Percentiles rank a stretch among this genome's conserved stretches.
Evolutionary conservation across 1,140 invertebrate species (phyloP).

Genomic region (Rhyacophila brunnea): DNA sequence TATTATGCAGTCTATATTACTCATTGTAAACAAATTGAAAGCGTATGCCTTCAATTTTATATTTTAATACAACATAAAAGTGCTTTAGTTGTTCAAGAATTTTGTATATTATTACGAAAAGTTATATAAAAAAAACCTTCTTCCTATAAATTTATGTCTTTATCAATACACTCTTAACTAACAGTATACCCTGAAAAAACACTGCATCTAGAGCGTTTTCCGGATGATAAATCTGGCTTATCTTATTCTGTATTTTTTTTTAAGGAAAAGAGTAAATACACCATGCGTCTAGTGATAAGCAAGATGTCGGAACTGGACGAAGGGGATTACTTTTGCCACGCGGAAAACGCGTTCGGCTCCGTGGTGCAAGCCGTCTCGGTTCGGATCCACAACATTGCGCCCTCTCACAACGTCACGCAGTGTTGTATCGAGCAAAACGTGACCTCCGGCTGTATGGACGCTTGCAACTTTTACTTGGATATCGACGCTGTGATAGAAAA

Average conservation of each 20-base stretch:
- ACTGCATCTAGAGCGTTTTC: background rate
- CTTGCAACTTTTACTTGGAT: slow-evolving; percentile 77
- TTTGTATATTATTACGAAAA: too few relatives aligned
- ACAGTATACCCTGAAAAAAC: background rate
- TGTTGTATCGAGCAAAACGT: slow-evolving; percentile 78
- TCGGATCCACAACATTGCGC: slow-evolving; percentile 59
- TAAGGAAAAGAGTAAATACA: slow-evolving; percentile 60
- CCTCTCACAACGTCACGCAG: slow-evolving; percentile 68
- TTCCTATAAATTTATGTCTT: too few relatives aligned
- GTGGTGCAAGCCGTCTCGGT: slow-evolving; percentile 69
- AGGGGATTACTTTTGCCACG: slow-evolving; percentile 78
- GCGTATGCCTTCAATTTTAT: too few relatives aligned
- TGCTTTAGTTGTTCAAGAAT: too few relatives aligned
- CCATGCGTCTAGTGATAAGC: slow-evolving; percentile 71
- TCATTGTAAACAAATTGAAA: too few relatives aligned
- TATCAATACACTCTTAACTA: too few relatives aligned
- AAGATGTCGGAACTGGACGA: slow-evolving; percentile 67
- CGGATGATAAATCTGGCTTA: background rate
- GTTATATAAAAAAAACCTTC: too few relatives aligned
- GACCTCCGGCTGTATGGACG: slow-evolving; percentile 68
- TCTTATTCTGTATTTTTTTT: background rate
- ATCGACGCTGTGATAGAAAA: slow-evolving; percentile 76
- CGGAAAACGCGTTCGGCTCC: slow-evolving; percentile 75
- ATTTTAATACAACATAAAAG: too few relatives aligned
- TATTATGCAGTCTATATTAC: too few relatives aligned